phyloP scores from a whole-genome alignment of 2,888 invertebrate genomes.

The Chesias legatella region DNA sequence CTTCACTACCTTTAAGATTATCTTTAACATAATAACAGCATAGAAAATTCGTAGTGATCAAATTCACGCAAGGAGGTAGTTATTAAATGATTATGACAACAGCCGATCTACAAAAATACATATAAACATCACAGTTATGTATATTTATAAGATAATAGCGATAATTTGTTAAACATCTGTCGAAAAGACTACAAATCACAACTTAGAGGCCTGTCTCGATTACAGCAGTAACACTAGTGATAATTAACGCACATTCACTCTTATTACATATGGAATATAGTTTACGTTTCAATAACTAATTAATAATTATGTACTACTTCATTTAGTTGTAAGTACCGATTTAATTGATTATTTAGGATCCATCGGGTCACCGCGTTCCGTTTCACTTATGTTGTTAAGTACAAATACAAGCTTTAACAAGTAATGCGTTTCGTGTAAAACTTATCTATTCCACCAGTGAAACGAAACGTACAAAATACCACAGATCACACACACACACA shows the following conservation, averaged over 20 bases:
- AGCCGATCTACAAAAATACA: slow-evolving; percentile 47
- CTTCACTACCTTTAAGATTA: slow-evolving; percentile 28
- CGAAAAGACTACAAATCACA: slow-evolving; percentile 73
- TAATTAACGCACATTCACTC: slow-evolving; percentile 66
- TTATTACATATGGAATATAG: slow-evolving; percentile 68
- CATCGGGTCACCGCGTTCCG: slow-evolving; percentile 29
- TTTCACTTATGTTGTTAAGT: slow-evolving; percentile 33
- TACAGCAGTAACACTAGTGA: slow-evolving; percentile 58
- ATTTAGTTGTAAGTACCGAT: slow-evolving; percentile 62
- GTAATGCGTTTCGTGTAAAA: background rate
- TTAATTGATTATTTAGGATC: slow-evolving; percentile 25
- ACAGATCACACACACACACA: slow-evolving; percentile 16
- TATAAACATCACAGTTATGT: slow-evolving; percentile 64
- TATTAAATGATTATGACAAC: slow-evolving; percentile 50
- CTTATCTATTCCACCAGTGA: slow-evolving; percentile 22
- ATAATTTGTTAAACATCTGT: slow-evolving; percentile 60
- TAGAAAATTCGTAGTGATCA: slow-evolving; percentile 34
- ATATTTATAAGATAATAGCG: slow-evolving; percentile 55
- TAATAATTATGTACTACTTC: slow-evolving; percentile 71
- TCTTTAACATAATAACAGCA: slow-evolving; percentile 33
- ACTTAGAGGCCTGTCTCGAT: slow-evolving; percentile 62
- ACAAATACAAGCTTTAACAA: slow-evolving; percentile 8
- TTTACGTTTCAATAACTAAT: slow-evolving; percentile 63
- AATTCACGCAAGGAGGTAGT: slow-evolving; percentile 54
- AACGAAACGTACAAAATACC: slow-evolving; percentile 28